Conservation (phyloP, 2,113 vertebrate genomes). For the Pleuronectes platessa region DNA sequence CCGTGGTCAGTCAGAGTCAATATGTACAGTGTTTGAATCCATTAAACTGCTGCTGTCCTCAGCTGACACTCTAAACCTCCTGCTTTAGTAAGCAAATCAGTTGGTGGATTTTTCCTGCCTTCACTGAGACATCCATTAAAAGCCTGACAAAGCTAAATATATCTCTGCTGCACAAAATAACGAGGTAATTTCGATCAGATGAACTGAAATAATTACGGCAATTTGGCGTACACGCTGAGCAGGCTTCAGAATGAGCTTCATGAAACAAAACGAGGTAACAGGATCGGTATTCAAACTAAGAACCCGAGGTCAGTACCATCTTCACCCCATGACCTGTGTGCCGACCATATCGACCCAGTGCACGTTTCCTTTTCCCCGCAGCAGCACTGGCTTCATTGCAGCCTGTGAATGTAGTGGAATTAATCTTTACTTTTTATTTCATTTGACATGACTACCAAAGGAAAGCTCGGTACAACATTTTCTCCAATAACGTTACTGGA, state of each 20-base stretch:
- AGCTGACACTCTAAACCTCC: neutral
- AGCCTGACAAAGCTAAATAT: neutral
- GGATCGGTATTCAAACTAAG: neutral
- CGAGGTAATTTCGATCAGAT: slow-evolving; percentile 2
- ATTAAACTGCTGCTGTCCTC: neutral
- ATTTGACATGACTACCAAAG: neutral
- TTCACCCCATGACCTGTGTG: no score
- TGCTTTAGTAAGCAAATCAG: neutral
- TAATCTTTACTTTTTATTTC: neutral
- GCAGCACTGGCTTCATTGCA: no score
- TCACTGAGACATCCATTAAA: slow-evolving; percentile 7
- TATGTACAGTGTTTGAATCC: slow-evolving; percentile 7
- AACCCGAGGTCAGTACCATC: no score
- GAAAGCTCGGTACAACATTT: neutral
- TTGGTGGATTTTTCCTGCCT: neutral
- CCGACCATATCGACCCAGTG: no score
- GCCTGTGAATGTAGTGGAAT: neutral
- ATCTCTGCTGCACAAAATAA: slow-evolving; percentile 9
- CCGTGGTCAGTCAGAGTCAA: slow-evolving; percentile 1
- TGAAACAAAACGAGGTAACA: neutral
- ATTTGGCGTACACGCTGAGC: neutral
- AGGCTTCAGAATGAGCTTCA: neutral
- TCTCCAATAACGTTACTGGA: slow-evolving; percentile 2
- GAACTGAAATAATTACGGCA: neutral
- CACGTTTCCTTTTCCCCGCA: no score